Evolutionary conservation across 2,797 vertebrate species (phyloP), one percentile per base, ranked within the genome.

Genomic region (Odontamblyopus lacepedii): DNA sequence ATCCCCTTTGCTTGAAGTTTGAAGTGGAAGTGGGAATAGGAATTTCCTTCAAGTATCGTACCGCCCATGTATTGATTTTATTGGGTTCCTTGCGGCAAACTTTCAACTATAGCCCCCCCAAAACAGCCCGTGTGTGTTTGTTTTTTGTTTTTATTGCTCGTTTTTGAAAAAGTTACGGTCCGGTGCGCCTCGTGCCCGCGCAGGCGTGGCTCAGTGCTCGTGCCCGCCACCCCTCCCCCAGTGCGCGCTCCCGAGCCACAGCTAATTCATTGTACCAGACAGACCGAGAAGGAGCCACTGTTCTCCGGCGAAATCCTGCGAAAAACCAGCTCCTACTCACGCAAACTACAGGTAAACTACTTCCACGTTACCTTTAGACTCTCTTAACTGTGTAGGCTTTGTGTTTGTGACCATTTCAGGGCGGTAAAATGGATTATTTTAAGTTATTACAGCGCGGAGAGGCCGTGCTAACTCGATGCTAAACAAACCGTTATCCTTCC

Each of bases 171-270:
- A 60, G 27, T 60, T 30, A 16, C 57, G 41, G 15, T 29, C 26
- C 26, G 5, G 26, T 51, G 26, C 23, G 63, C 7, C 18, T 35
- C 92, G 92, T 92, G 93, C 89, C 77, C 93, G 92, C 92, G 91
- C 93, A 94, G 93, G 93, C 92, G 93, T 94, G 93, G 93, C 92
- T 88, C 92, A 84, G 72, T 15, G 87, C 89, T 79, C 93, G 92
- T 85, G 67, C 75, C 78, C 87, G 89, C n/a, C 68, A 81, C 88
- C 91, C 90, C 90, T 85, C 89, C 91, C 88, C 75, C 63, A 60
- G 71, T 71, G 92, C 92, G 92, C 94, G 93, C 82, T 38, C 93
- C 76, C 87, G 92, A 70, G 60, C 6, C 64, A 7, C 59, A 78
- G 83, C 51, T 91, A 79, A 83, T 90, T 93, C 92, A 92, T 93